Evolutionary conservation across 2,113 vertebrate species (phyloP), one percentile per base, ranked within the genome.

Genomic region (Pseudonaja textilis): DNA sequence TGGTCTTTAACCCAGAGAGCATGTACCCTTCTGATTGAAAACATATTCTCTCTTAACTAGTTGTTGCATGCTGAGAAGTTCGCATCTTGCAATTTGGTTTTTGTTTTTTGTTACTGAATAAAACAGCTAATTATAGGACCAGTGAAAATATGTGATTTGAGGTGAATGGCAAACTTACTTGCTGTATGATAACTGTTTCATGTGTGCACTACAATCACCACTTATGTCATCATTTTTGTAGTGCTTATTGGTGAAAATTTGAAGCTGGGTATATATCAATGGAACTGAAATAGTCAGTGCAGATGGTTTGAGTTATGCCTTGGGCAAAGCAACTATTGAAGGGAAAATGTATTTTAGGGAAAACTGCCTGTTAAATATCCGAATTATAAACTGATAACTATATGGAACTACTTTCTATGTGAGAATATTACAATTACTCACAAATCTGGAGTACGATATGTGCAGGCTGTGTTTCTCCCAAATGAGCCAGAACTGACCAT

Each of bases 391-490:
- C 89, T 92, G 92, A 94, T 90, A 92, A 95, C 92, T 91, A 20
- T 3, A 55, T 55, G 93, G 89, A 95, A 96, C 95, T 94, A 93
- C 94, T 91, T 92, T 95, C 89, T 93, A 93, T 89, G 93, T 96
- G 94, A 94, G 93, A 95, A 92, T 45, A 94, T 85, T 94, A 95
- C 50, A 92, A 94, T 93, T 89, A 92, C 86, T 96, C 96, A 96
- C 93, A 94, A n/a, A 91, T 95, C 81, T 96, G 94, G 94, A 94
- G 0, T 42, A 42, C 1, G 0, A n/a, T 81, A 39, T 81, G 8
- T 20, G 34, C 34, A 20, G 18, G 18, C 7, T 81, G 74, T 22
- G 18, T 39, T 81, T 9, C 18, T 18, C 18, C 7, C 74, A 81
- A 6, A 81, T 42, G 74, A 42, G 91, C 90, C 94, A 96, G 95